Percentiles rank a stretch among this genome's conserved stretches.
These are phyloP conservation scores for Gobio occitaniae DNA, from an alignment of 2,797 vertebrate genomes.

Conservation along the genomic window DNA sequence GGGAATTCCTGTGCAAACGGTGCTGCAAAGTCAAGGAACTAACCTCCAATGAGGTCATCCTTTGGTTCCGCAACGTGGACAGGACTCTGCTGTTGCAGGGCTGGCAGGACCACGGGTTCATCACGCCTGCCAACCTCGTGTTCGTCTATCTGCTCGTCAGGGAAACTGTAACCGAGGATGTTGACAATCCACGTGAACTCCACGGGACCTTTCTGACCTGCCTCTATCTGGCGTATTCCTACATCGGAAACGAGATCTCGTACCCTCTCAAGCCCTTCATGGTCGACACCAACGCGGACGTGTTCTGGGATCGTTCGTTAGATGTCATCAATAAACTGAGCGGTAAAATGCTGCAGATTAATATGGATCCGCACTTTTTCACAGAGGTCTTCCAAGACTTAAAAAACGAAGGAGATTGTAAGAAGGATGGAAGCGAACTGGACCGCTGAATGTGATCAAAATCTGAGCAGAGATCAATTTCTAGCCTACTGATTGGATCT, in stretches of 20 bases:
- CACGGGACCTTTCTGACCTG: conserved; percentile 95
- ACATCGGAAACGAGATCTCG: conserved; percentile 98
- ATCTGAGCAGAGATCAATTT: neutral
- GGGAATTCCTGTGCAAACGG: conserved; percentile 93
- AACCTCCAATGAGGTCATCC: conserved; percentile 87
- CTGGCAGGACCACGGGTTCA: conserved; percentile 98
- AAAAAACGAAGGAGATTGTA: conserved; percentile 88
- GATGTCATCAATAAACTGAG: conserved; percentile 92
- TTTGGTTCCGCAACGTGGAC: conserved; percentile 97
- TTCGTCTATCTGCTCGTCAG: conserved; percentile 96
- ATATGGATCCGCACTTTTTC: conserved; percentile 97
- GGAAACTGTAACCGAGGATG: conserved; percentile 85
- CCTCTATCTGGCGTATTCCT: conserved; percentile 96
- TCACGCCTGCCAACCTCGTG: conserved; percentile 95
- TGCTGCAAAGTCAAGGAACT: conserved; percentile 92
- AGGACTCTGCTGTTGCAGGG: conserved; percentile 94
- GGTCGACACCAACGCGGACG: conserved; percentile 90
- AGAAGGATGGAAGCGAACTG: conserved; percentile 76
- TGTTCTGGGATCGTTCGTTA: conserved; percentile 94
- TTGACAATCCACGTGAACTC: conserved; percentile 85
- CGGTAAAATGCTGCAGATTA: conserved; percentile 94
- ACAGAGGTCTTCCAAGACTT: conserved; percentile 98
- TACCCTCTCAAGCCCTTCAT: conserved; percentile 98
- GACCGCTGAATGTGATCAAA: conserved; percentile 82
- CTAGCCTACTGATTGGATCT: neutral